phyloP scores from a whole-genome alignment of 2,888 invertebrate species.

The Meteorus cinctellus region DNA sequence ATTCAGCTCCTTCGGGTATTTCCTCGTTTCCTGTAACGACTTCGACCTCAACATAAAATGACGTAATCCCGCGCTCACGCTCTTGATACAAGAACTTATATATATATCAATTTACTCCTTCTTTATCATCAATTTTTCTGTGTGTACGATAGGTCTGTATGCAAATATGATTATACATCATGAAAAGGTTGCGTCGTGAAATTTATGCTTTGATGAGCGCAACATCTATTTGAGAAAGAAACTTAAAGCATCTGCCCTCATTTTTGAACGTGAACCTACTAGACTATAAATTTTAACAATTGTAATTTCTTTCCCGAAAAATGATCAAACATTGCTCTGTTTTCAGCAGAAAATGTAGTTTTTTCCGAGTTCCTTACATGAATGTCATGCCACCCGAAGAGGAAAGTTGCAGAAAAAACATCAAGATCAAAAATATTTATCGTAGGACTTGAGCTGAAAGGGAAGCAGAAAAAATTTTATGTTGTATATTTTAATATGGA shows the following conservation, averaged over 20 bases:
- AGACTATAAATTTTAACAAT: neutral
- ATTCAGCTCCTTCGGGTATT: slow-evolving; percentile 22
- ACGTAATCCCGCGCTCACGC: slow-evolving; percentile 1
- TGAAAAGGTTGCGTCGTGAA: slow-evolving; percentile 5
- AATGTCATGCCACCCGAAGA: no score
- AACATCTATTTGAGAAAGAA: neutral
- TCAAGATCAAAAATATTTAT: no score
- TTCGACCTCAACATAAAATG: slow-evolving; percentile 12
- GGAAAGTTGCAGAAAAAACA: no score
- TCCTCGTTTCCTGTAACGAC: slow-evolving; percentile 21
- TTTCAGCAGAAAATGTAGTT: no score
- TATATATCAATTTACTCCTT: neutral
- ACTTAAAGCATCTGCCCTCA: neutral
- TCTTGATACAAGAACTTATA: neutral
- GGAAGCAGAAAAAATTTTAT: no score
- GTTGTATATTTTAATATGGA: no score
- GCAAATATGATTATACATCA: neutral
- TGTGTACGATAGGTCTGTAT: neutral
- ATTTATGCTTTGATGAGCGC: slow-evolving; percentile 12
- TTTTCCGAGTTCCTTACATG: no score
- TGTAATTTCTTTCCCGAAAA: neutral
- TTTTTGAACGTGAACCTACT: neutral
- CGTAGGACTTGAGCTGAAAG: no score
- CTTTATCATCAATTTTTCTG: neutral
- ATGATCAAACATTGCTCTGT: no score